Evolutionary conservation across 2,797 vertebrate genomes (phyloP), one percentile per base, ranked within the genome.

Genomic region (Merluccius polli): DNA sequence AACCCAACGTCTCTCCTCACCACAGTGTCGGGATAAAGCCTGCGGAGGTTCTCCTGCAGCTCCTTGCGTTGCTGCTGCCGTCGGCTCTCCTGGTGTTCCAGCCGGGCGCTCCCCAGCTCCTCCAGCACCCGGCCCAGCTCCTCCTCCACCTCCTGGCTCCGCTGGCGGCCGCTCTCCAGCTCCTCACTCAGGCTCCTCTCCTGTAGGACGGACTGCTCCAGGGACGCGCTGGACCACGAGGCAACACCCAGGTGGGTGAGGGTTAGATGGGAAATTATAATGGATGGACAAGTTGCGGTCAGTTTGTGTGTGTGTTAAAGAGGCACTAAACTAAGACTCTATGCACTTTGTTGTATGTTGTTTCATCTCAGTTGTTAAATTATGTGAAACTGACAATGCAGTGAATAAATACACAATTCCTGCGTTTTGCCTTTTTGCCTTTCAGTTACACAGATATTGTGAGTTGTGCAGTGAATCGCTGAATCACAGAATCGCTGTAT

Each of bases 11-110:
- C 32, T 33, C 32, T 31, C 33, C 59, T 75, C 95, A 99, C 98
- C 95, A 99, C 94, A 18, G 89, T 77, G 38, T 97, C 95, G 0
- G 97, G 96, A 82, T 93, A 96, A 0, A 97, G 91, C 75, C 95
- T 94, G 80, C 81, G 89, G 11, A 99, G 94, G 81, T 85, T 95
- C 29, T 95, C 94, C 15, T 98, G 85, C 69, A 95, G 78, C 79
- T 98, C 97, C 29, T 95, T 93, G 86, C 91, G 95, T 87, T 87
- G 95, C 83, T 93, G 93, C 78, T 95, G 93, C 0, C 93, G 87
- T 29, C 78, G 94, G 72, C 92, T 95, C 82, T 99, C 97, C 0
- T 96, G 95, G 31, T 77, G 93, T 71, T 98, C 95, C 18, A 97
- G 91, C 18, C 86, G 89, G 27, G 96, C 97, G 15, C 91, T 95